These are phyloP conservation scores for Myiothlypis coronata DNA, from an alignment of 2,797 vertebrate genomes.

Conservation along the genomic window DNA sequence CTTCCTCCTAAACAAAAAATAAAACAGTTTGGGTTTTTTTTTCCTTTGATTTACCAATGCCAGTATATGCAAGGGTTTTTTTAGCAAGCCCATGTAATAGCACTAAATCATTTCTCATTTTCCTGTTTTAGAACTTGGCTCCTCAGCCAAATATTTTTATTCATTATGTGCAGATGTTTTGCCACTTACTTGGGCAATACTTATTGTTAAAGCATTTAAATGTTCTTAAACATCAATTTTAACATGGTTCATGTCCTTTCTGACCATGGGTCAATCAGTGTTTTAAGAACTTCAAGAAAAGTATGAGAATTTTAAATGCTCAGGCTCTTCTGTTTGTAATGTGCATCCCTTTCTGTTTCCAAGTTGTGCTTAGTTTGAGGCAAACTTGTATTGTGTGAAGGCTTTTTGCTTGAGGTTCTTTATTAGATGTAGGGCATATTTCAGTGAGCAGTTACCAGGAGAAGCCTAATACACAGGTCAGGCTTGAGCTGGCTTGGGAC, in stretches of 20 bases:
- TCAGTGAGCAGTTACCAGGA: not conserved
- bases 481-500: not conserved
- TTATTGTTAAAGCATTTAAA: not conserved
- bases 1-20: slow-evolving; percentile 3
- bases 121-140: slow-evolving; percentile 24
- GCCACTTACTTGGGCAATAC: not conserved
- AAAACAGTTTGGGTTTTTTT: not conserved
- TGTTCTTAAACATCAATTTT: not conserved
- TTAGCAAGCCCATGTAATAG: not conserved
- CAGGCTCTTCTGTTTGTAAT: not conserved
- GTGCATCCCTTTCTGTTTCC: not conserved
- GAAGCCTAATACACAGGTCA: not conserved
- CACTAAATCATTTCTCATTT: not conserved
- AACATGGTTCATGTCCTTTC: not conserved
- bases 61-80: not conserved
- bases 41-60: not conserved
- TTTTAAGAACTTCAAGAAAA: not conserved
- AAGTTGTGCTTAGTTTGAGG: not conserved
- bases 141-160: slow-evolving; percentile 9
- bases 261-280: not conserved
- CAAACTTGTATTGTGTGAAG: not conserved
- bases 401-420: not conserved
- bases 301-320: not conserved
- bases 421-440: not conserved
- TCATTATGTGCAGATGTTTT: slow-evolving; percentile 19